phyloP scores from a whole-genome alignment of 2,888 invertebrate species.

The Anaspis maculata region DNA sequence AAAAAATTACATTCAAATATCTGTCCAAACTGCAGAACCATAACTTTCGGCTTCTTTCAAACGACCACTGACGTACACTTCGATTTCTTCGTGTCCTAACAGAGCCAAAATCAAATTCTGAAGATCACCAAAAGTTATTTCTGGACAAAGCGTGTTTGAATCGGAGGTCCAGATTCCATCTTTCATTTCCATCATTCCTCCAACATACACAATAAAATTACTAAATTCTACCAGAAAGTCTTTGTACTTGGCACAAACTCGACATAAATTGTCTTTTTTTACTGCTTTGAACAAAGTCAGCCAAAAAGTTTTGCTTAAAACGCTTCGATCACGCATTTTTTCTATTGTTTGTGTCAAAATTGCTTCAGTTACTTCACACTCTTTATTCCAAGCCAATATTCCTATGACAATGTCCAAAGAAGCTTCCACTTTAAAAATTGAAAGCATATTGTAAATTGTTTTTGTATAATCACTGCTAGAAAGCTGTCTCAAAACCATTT shows the following conservation, averaged over 20 bases:
- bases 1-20: too few species aligned
- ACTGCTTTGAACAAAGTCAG: conserved; percentile 31
- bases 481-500: conserved; percentile 29
- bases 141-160: conserved; percentile 32
- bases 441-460: not conserved
- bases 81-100: not conserved
- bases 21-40: too few species aligned
- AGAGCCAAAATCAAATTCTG: not conserved
- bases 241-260: conserved; percentile 31
- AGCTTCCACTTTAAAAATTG: conserved; percentile 33
- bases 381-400: conserved; percentile 22
- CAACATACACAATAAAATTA: conserved; percentile 43
- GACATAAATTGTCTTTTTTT: conserved; percentile 29
- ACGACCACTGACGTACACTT: not conserved
- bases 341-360: conserved; percentile 29
- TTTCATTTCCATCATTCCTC: conserved; percentile 40
- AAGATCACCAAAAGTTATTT: conserved; percentile 47
- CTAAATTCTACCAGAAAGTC: conserved; percentile 40
- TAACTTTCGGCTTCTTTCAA: too few species aligned
- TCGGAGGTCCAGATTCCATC: conserved; percentile 38
- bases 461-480: conserved; percentile 19
- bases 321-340: conserved; percentile 35
- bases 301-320: conserved; percentile 38
- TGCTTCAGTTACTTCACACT: conserved; percentile 23
- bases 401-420: conserved; percentile 30